phyloP scores from a whole-genome alignment of 2,888 invertebrate genomes.

The Epinotia nisella region DNA sequence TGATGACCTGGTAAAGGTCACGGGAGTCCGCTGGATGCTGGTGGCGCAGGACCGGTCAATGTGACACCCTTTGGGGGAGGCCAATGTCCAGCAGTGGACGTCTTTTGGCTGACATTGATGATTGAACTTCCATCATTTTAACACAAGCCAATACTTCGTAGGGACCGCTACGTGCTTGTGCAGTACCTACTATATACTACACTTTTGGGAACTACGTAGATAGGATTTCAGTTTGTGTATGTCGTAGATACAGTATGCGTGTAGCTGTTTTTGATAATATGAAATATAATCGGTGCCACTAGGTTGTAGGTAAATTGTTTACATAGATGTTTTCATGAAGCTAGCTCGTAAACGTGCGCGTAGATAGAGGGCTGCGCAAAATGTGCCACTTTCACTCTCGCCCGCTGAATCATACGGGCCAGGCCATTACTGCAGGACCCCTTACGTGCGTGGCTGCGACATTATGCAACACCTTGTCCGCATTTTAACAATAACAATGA shows the following conservation, averaged over 20 bases:
- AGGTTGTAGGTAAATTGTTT: neutral
- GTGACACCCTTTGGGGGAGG: no score
- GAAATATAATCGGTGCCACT: neutral
- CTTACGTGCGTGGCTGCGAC: slow-evolving; percentile 57
- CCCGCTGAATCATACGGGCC: slow-evolving; percentile 67
- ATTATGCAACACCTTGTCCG: slow-evolving; percentile 71
- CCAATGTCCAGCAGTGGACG: no score
- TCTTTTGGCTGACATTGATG: no score
- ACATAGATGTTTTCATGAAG: slow-evolving; percentile 8
- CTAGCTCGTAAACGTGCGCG: slow-evolving; percentile 1
- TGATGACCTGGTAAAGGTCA: no score
- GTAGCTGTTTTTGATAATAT: neutral
- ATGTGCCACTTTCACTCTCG: slow-evolving; percentile 79
- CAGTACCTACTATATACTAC: no score
- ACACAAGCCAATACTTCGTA: no score
- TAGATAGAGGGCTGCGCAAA: slow-evolving; percentile 58
- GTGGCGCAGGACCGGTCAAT: no score
- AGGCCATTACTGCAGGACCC: slow-evolving; percentile 74
- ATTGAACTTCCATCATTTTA: no score
- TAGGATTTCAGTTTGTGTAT: neutral
- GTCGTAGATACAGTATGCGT: neutral
- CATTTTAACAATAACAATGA: slow-evolving; percentile 62
- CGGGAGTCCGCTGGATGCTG: no score
- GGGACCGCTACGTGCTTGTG: no score
- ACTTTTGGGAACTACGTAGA: no score